phyloP scores from a whole-genome alignment of 2,797 vertebrate genomes.

The Tokudaia muenninki region DNA sequence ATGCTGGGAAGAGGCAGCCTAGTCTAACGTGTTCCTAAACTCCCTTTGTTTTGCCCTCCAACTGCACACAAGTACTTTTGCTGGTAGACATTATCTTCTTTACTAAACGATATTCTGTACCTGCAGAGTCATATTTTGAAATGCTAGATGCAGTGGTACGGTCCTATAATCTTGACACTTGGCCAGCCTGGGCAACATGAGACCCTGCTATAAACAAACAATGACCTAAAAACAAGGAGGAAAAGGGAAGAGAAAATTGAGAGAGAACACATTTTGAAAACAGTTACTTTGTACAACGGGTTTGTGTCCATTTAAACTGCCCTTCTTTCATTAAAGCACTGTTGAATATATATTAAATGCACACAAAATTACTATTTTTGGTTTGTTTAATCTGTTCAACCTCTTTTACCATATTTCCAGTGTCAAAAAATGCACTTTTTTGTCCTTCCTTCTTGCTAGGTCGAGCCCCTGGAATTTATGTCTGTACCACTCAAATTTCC shows the following conservation, averaged over 20 bases:
- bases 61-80: neutral
- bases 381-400: neutral
- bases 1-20: neutral
- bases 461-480: neutral
- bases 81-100: constrained; percentile 21
- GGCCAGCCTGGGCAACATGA: neutral
- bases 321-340: constrained; percentile 69
- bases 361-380: neutral
- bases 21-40: too few relatives aligned
- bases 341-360: neutral
- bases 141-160: neutral
- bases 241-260: neutral
- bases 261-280: constrained; percentile 53
- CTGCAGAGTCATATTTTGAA: constrained; percentile 80
- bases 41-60: neutral
- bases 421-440: neutral
- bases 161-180: neutral
- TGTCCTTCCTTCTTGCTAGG: neutral
- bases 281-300: constrained; percentile 66
- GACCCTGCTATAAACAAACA: neutral
- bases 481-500: neutral
- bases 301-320: constrained; percentile 72
- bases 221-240: neutral
- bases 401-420: neutral
- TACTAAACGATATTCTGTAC: constrained; percentile 48